Percentiles rank a stretch among this genome's conserved stretches.
These are phyloP conservation scores for Arizona elegans DNA, from an alignment of 2,113 vertebrate genomes.

Conservation along the genomic window DNA sequence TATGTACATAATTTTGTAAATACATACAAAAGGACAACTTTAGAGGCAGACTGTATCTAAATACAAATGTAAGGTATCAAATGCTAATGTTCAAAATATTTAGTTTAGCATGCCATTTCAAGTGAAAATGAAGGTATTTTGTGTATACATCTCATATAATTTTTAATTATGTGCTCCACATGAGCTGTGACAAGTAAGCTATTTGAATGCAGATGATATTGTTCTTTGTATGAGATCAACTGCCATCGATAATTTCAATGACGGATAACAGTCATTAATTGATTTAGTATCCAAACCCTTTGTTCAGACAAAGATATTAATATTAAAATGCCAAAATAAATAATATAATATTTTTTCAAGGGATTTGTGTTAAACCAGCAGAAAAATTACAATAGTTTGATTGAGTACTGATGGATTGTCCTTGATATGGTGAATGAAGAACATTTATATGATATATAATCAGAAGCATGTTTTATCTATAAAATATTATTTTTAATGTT, in stretches of 20 bases:
- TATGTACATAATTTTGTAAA: not conserved
- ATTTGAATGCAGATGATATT: constrained; percentile 28
- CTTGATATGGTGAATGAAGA: constrained; percentile 5
- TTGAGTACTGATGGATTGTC: constrained; percentile 16
- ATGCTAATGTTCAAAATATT: not conserved
- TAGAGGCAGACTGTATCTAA: not conserved
- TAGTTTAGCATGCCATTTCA: not conserved
- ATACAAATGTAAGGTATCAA: not conserved
- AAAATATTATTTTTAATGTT: not conserved
- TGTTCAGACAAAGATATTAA: constrained; percentile 36
- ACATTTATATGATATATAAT: not conserved
- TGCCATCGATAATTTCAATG: constrained; percentile 34
- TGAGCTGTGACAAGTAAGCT: not conserved
- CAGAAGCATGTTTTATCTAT: not conserved
- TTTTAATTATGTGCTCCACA: constrained; percentile 11
- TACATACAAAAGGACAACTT: not conserved
- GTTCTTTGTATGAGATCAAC: constrained; percentile 23
- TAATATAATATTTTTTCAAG: constrained; percentile 25
- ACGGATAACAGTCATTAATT: constrained; percentile 46
- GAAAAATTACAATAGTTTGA: not conserved
- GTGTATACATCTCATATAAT: not conserved
- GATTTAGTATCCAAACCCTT: constrained; percentile 41
- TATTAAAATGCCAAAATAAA: constrained; percentile 31
- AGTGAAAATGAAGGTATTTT: constrained; percentile 6
- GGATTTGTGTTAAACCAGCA: not conserved